Evolutionary conservation across 2,888 invertebrate species (phyloP), one percentile per base, ranked within the genome.

Genomic region (Andrena hattorfiana): DNA sequence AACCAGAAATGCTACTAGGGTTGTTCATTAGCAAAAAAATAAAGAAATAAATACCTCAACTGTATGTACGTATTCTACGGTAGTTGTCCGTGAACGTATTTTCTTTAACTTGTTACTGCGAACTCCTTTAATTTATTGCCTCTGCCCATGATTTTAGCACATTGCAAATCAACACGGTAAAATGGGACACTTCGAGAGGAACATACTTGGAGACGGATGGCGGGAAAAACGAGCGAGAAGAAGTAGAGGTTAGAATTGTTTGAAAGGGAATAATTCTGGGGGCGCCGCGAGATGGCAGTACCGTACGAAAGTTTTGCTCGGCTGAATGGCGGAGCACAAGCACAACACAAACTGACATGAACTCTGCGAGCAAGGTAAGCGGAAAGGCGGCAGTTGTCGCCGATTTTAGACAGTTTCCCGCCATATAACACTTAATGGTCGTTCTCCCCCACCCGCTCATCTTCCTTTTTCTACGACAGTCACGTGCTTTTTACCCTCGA

Each of bases 311-410:
- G 59, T 78, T 75, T 56, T 72, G 51, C 56, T 96, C 79, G 78
- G 71, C 86, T 48, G 71, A 23, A 80, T 79, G 84, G 66, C 72
- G 73, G 84, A 48, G 95, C 92, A 78, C 72, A 64, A 13, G 62
- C 23, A 95, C 95, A 92, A 88, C 88, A 77, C 63, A 85, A 85
- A 85, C 73, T 85, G 86, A 87, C 85, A 93, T 93, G 93, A 93
- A 93, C 85, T 93, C 93, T 48, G 93, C 93, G 76, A 93, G 92
- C 80, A 93, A 93, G 92, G 93, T 93, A 87, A 91, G 91, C 72
- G 35, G 87, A 87, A 87, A 85, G 73, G 51, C 1, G 23, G 63
- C 16, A 8, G 56, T 79, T 84, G 69, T 76, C 68, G 42, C 75
- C n/a, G 75, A 79, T 85, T 89, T 86, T 80, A 62, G 70, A 26